Evolutionary conservation across 2,113 vertebrate species (phyloP).

Genomic region (Marmota flaviventris): DNA sequence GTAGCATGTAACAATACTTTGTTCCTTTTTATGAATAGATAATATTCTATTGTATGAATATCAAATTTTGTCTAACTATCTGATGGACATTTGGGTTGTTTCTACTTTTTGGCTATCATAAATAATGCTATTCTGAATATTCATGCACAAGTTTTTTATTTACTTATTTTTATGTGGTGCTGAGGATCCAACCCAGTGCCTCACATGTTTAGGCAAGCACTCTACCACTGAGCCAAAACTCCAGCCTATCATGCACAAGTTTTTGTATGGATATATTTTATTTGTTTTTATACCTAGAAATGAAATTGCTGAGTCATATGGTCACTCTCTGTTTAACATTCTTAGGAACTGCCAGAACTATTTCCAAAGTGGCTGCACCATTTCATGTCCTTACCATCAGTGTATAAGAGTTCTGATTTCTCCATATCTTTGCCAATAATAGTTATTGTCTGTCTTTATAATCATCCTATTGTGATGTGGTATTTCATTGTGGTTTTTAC

Average conservation of each 20-base stretch:
- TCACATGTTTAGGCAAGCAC: too few relatives aligned
- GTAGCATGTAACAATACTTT: background rate
- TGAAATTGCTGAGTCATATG: background rate
- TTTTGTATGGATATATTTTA: background rate
- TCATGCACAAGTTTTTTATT: background rate
- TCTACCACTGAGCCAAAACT: too few relatives aligned
- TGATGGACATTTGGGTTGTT: background rate
- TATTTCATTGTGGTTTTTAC: background rate
- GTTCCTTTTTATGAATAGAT: background rate
- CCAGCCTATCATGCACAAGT: background rate
- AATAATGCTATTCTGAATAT: background rate
- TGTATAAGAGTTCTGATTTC: constrained; percentile 21
- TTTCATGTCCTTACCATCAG: background rate
- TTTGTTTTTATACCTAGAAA: background rate
- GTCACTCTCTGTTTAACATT: background rate
- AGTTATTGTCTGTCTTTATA: background rate
- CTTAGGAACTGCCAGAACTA: background rate
- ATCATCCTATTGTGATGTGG: background rate
- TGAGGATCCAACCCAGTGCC: too few relatives aligned
- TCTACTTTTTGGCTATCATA: background rate
- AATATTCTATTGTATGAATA: background rate
- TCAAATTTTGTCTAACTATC: background rate
- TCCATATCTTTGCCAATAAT: background rate
- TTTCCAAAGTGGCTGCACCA: background rate
- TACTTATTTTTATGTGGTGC: too few relatives aligned